Evolutionary conservation across 2,113 vertebrate genomes (phyloP).

Genomic region (Siphamia tubifer): DNA sequence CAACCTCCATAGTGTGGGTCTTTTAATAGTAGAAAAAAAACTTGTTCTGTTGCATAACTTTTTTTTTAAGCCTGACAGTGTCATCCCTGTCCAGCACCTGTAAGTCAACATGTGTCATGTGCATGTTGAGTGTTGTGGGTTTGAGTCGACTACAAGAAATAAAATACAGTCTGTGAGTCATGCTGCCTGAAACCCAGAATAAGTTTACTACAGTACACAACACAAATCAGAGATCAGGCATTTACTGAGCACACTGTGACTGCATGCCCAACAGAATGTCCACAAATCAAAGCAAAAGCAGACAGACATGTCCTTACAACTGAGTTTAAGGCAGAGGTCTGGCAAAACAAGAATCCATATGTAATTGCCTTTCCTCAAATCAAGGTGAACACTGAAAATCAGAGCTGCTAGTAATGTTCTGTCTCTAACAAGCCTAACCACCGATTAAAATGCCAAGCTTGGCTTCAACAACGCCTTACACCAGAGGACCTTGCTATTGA

Average conservation of each 20-base stretch:
- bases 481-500: slow-evolving; percentile 7
- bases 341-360: neutral
- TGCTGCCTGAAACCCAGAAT: slow-evolving; percentile 26
- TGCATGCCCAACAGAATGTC: neutral
- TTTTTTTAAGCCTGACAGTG: no score
- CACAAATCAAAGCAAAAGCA: neutral
- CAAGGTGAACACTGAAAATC: slow-evolving; percentile 3
- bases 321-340: neutral
- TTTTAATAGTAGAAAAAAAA: neutral
- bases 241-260: neutral
- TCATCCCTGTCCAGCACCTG: neutral
- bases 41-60: neutral
- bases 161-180: slow-evolving; percentile 43
- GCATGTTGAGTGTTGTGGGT: neutral
- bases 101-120: neutral
- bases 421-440: slow-evolving; percentile 28
- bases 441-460: slow-evolving; percentile 20
- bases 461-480: neutral
- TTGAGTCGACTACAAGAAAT: slow-evolving; percentile 12
- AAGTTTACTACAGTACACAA: neutral
- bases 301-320: neutral
- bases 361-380: slow-evolving; percentile 41
- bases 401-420: slow-evolving; percentile 29
- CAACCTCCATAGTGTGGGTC: no score
- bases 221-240: neutral